Base-by-base conservation (phyloP, 2,888 invertebrate species). In the Sphaerophoria taeniata region DNA sequence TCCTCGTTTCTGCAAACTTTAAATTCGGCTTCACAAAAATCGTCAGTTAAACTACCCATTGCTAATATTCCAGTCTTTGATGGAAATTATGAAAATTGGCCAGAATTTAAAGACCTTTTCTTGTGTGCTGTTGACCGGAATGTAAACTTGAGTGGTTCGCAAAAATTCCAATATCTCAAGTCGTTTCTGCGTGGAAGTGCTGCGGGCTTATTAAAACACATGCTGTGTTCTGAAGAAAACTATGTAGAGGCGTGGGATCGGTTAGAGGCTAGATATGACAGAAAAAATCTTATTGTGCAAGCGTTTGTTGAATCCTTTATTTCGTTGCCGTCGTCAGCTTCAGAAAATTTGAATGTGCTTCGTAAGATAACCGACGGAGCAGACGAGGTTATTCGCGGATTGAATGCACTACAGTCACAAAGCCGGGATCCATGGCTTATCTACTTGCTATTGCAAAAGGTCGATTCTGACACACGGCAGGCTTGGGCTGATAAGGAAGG, bases 351-450 rank as follows among this genome's bases (percentile, higher is more conserved):
- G 33, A 33, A 34, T 12, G 2, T 36, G 36, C 14, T 58, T 5
- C 16, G 58, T 2, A 56, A 56, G 36, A 56, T 36, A 56, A 14
- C 34, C 2, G 36, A 55, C 14, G 58, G 36, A 31, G 31, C 53
- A 53, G 53, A 53, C 9, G 31, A 53, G 31, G 53, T 53, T 7
- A 53, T 53, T 14, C 53, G 24, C 4, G 31, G 31, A n/a, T 14
- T 78, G 2, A 24, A 78, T 43, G 78, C 75, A 0, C 11, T 73
- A 1, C 33, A 81, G 6, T 47, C 72, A 9, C 70, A 80, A 14
- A 72, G 70, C 61, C 49, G 76, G 0, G 76, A 85, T 69, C 80
- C 76, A 1, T 84, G 85, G 76, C 63, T 80, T 6, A 85, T 76
- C 3, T 53, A 80, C n/a, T n/a, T n/a, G n/a, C n/a, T n/a, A n/a